Conservation (phyloP, 2,113 vertebrate species). For the rabbit (Oryctolagus cuniculus) region DNA sequence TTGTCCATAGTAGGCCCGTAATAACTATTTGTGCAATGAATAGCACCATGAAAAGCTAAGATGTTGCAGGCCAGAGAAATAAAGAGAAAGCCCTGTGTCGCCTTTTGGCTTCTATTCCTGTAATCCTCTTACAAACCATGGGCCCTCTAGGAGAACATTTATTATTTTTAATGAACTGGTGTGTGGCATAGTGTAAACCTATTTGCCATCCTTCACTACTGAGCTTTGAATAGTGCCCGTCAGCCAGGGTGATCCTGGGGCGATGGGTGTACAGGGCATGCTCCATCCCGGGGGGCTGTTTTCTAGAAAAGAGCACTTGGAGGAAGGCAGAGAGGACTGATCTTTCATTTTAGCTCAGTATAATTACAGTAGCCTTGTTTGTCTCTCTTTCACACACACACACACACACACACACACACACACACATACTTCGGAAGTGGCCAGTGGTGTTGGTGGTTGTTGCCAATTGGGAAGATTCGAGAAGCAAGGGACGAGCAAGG, state of each 20-base stretch:
- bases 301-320: conserved; percentile 54
- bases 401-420: background rate
- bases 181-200: conserved; percentile 75
- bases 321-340: conserved; percentile 10
- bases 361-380: conserved; percentile 30
- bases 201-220: conserved; percentile 83
- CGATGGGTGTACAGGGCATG: background rate
- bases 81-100: conserved; percentile 65
- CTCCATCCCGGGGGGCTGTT: conserved; percentile 28
- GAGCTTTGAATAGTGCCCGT: conserved; percentile 46
- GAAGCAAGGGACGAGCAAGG: background rate
- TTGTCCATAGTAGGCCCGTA: background rate
- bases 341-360: conserved; percentile 40
- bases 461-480: background rate
- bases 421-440: background rate
- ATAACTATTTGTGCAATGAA: conserved; percentile 30
- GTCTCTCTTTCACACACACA: too few species aligned
- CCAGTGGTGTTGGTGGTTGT: background rate
- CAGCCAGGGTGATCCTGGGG: conserved; percentile 59
- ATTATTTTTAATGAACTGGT: conserved; percentile 83
- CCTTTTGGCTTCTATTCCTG: conserved; percentile 18
- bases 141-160: conserved; percentile 73
- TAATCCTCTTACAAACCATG: conserved; percentile 67
- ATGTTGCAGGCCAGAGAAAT: conserved; percentile 50
- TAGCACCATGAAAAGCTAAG: background rate